A percentile compares a stretch with the other conserved stretches of the same genome.
Evolutionary conservation across 2,113 vertebrate species (phyloP).

Genomic region (Aptenodytes patagonicus): DNA sequence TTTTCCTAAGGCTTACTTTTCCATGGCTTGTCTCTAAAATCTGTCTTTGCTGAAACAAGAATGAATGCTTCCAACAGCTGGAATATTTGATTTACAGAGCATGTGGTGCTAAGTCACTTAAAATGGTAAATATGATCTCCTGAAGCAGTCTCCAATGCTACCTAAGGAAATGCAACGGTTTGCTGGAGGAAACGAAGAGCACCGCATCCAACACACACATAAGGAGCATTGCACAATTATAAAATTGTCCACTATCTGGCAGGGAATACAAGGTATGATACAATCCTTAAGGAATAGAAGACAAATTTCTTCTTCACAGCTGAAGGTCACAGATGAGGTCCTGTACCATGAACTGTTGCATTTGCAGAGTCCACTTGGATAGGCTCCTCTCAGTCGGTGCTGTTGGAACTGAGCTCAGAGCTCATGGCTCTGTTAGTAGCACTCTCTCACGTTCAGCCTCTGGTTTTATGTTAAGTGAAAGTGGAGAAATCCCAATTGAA

Average conservation of each 20-base stretch:
- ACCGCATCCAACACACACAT: not conserved
- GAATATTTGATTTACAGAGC: not conserved
- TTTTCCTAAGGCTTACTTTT: not conserved
- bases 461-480: not conserved
- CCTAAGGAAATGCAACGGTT: not conserved
- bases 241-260: not conserved
- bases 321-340: not conserved
- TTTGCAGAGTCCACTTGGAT: not conserved
- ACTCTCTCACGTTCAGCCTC: not conserved
- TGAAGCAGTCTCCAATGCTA: not conserved
- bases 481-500: not conserved
- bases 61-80: not conserved
- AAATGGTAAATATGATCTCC: not conserved
- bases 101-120: not conserved
- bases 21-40: not conserved
- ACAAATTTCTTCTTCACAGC: not conserved
- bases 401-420: not conserved
- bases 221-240: not conserved
- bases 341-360: fast-evolving
- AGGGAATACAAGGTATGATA: not conserved
- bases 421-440: not conserved
- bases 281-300: not conserved
- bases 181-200: not conserved
- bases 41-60: not conserved
- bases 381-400: not conserved